Evolutionary conservation across 2,888 invertebrate genomes (phyloP), one percentile per base, ranked within the genome.

Genomic region (Synergus laeviventris): DNA sequence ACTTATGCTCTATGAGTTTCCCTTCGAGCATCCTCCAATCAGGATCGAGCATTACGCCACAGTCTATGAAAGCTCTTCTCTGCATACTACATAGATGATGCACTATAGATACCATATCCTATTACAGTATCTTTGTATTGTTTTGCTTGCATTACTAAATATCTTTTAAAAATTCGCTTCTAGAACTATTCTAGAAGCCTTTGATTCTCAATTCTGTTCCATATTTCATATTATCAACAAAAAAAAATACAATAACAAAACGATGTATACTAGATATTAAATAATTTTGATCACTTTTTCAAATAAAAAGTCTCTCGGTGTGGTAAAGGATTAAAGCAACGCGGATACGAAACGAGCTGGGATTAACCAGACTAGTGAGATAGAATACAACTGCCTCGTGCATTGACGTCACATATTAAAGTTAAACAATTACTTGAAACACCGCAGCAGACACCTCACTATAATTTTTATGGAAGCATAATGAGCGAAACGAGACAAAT

Each of bases 271-370:
- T 9, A 31, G 4, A 31, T 31, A 31, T 31, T 31, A 31, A 0
- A 31, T 31, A 31, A 31, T 31, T 31, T 31, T 31, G 4, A 31
- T 5, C 31, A 31, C 31, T 5, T 5, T 31, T 31, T 31, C 0
- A 31, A 31, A 31, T 31, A 31, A 31, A 7, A 31, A 31, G 5
- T 5, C 31, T 31, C 7, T 31, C 5, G 0, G 31, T 31, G 31
- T 5, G 31, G 66, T 7, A 45, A 45, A 45, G 66, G 66, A 66
- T 66, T 66, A 66, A 66, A 66, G 66, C 66, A 66, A 66, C 66
- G 66, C 14, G 31, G 45, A 45, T 66, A 42, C 42, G 31, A 66
- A 66, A 66, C 66, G 45, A 66, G 42, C 9, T 45, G n/a, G 66
- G 45, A 66, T 66, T 66, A 66, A 66, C 45, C n/a, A 66, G 18